Base-by-base conservation (phyloP, 2,113 vertebrate species). In the Potamarius usumacintae region DNA sequence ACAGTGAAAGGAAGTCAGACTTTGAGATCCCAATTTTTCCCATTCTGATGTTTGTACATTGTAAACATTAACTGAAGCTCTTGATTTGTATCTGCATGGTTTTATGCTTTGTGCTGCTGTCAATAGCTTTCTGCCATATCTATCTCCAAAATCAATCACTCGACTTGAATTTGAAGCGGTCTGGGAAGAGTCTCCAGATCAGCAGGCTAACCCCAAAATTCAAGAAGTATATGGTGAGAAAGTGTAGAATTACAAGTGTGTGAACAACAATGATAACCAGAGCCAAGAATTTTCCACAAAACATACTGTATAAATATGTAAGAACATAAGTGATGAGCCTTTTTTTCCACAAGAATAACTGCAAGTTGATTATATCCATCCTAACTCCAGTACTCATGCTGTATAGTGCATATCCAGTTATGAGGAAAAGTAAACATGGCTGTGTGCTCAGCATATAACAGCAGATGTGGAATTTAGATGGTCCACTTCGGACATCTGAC, bases 401-500 rank as follows among this genome's bases (percentile, higher is more conserved):
- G 17, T n/a, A 55, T 65, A 53, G 15, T 6, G 34, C 27, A 55
- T 17, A 8, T 67, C 12, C 1, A 48, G 62, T 69, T 42, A 67
- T 27, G 62, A 69, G 48, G 48, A 65, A 42, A 52, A 57, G 6
- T 2, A 78, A 53, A 53, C 76, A 17, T 34, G 7, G 76, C n/a
- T 42, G 2, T 80, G 50, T 7, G 85, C 50, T 86, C 76, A n/a
- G 77, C 50, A 62, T 78, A 57, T 42, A 34, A 60, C 71, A 55
- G 79, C 82, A 71, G 82, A 62, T 15, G 30, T 17, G 30, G 14
- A 62, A 60, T 65, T 48, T 50, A 84, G 82, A 87, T 72, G n/a
- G 78, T 30, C 83, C 84, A 86, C 80, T 86, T 90, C 83, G 71
- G 84, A 85, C 42, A 1, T n/a, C 50, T 6, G 57, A 83, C 52